These are phyloP conservation scores for Hemiprocne comata DNA, from an alignment of 2,113 vertebrate species.

Conservation along the genomic window DNA sequence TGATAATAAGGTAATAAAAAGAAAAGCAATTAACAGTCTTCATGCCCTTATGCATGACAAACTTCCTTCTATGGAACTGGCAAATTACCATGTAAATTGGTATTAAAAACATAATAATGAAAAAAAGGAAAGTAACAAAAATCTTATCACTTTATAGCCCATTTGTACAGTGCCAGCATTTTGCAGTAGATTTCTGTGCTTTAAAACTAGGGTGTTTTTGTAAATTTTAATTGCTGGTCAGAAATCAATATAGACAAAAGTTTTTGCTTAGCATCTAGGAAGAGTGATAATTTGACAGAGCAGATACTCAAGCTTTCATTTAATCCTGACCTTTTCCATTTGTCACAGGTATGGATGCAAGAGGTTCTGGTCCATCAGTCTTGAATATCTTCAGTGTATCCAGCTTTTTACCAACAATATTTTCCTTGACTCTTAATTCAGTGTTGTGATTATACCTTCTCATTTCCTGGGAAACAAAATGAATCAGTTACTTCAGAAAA, in stretches of 20 bases:
- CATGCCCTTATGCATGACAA: neutral
- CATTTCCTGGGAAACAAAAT: neutral
- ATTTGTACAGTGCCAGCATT: neutral
- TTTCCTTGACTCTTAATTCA: conserved; percentile 66
- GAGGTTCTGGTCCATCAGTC: conserved; percentile 79
- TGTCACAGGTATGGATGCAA: conserved; percentile 88
- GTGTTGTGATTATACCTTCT: conserved; percentile 64
- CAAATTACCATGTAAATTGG: conserved; percentile 28
- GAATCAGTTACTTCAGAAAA: conserved; percentile 52
- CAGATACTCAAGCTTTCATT: neutral
- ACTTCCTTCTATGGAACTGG: neutral
- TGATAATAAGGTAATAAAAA: neutral
- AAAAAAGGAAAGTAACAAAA: too few species aligned
- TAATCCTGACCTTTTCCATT: conserved; percentile 25
- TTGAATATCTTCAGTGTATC: conserved; percentile 49
- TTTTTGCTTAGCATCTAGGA: neutral
- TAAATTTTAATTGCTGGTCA: neutral
- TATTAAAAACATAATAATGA: neutral
- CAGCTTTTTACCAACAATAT: conserved; percentile 69
- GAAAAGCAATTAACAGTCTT: conserved; percentile 34
- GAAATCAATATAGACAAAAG: neutral
- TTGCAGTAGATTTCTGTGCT: neutral
- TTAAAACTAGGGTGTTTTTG: neutral
- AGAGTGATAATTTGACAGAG: neutral
- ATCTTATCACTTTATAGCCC: neutral